Base-by-base conservation (phyloP, 2,113 vertebrate genomes). In the Mohoua ochrocephala region DNA sequence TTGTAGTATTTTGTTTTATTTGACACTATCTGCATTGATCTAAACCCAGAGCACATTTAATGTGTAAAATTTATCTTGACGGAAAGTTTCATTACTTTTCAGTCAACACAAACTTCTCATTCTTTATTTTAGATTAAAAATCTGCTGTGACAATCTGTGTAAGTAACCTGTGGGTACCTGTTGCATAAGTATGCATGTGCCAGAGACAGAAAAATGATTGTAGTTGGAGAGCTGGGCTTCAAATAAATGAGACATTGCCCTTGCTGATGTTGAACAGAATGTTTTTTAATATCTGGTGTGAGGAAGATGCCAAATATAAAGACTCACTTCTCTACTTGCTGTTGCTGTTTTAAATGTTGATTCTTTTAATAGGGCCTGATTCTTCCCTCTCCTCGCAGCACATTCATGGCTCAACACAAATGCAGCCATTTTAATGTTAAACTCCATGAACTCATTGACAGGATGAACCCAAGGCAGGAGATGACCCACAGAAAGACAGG, bases 21-120 rank as follows among this genome's bases (percentile, higher is more conserved):
- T 98, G 98, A 97, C 96, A 96, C 93, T 90, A 93, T 98, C 97
- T 97, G 87, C 97, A 98, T 99, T 99, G 98, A 99, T 99, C 98
- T 98, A 98, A 98, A 98, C 97, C 96, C 97, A 49, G 39, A 79
- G 89, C 95, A 98, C 97, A 93, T 98, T 98, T 98, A 98, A 98
- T 97, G 95, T 95, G 80, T 97, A 98, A 97, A 97, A 98, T 98
- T 98, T 98, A 98, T 99, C 98, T 98, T 98, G 98, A 98, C 93
- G 97, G 95, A 98, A 98, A 98, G 94, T 98, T 99, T 98, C 97
- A 98, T 98, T 98, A 97, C 75, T 97, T 98, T 97, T 96, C 89
- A 92, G 78, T 91, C 76, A 84, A 95, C 91, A 56, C 42, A 97
- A 97, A 96, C 91, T 97, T 97, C 88, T 95, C 26, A 64, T 96